These are phyloP conservation scores for Latrodectus geometricus DNA, from an alignment of 1,140 invertebrate genomes.

Conservation along the genomic window DNA sequence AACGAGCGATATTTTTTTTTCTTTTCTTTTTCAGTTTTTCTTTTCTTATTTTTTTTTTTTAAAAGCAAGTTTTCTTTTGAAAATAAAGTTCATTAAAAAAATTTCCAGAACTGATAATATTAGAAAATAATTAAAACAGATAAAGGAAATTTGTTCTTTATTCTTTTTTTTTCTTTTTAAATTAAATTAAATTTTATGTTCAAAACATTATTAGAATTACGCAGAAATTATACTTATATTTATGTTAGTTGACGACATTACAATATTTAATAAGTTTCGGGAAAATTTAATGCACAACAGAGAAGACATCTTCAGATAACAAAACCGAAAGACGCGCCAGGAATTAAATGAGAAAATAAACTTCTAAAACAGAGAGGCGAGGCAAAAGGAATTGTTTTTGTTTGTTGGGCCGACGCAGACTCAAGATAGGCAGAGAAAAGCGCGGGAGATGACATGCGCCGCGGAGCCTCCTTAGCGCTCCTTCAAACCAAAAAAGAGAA, in stretches of 20 bases:
- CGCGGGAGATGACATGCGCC: conserved; percentile 44
- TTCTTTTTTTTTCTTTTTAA: background rate
- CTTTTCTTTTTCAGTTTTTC: no score
- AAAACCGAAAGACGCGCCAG: background rate
- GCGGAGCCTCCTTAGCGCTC: background rate
- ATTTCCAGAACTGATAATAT: no score
- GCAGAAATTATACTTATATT: no score
- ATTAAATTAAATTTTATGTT: background rate
- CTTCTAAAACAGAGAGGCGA: conserved; percentile 34
- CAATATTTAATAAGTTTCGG: no score
- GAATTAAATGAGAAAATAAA: conserved; percentile 19
- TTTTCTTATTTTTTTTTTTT: no score
- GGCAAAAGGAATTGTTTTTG: conserved; percentile 39
- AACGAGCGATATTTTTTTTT: no score
- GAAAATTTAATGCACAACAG: no score
- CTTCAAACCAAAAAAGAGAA: conserved; percentile 18
- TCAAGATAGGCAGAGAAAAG: conserved; percentile 30
- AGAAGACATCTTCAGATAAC: background rate
- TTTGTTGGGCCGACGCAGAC: conserved; percentile 24
- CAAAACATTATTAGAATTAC: no score
- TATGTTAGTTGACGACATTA: no score
- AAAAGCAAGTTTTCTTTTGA: no score
- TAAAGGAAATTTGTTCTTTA: background rate
- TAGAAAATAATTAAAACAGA: no score
- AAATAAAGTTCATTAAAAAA: no score